phyloP scores from a whole-genome alignment of 1,140 invertebrate genomes.

The Helicoverpa armigera region DNA sequence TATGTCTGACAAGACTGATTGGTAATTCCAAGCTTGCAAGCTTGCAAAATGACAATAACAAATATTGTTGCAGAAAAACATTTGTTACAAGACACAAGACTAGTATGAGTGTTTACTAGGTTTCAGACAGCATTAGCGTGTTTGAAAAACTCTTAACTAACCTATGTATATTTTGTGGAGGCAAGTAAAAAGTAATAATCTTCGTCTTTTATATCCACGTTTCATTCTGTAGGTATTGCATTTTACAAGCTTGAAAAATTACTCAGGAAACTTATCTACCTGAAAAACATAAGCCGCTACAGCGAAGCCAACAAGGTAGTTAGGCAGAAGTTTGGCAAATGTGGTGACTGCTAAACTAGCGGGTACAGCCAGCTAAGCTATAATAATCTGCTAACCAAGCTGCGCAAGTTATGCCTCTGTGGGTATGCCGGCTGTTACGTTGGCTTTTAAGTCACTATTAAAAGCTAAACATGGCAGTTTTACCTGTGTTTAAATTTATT shows the following conservation, averaged over 20 bases:
- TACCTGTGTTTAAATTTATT: not conserved
- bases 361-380: constrained; percentile 24
- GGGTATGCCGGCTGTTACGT: not conserved
- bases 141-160: no score
- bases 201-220: no score
- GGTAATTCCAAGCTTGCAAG: no score
- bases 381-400: constrained; percentile 35
- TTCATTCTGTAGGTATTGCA: no score
- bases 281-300: constrained; percentile 7
- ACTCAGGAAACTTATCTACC: not conserved
- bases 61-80: no score
- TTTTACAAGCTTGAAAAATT: not conserved
- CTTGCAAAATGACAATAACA: no score
- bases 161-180: no score
- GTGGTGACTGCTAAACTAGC: constrained; percentile 33
- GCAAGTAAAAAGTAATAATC: no score
- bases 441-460: not conserved
- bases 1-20: no score
- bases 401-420: constrained; percentile 19
- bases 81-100: no score
- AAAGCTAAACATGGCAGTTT: not conserved
- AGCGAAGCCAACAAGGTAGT: constrained; percentile 13
- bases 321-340: constrained; percentile 13
- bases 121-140: no score
- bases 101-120: no score